Percentiles rank a stretch among this genome's conserved stretches.
phyloP scores from a whole-genome alignment of 2,888 invertebrate genomes.

The Apamea monoglypha region DNA sequence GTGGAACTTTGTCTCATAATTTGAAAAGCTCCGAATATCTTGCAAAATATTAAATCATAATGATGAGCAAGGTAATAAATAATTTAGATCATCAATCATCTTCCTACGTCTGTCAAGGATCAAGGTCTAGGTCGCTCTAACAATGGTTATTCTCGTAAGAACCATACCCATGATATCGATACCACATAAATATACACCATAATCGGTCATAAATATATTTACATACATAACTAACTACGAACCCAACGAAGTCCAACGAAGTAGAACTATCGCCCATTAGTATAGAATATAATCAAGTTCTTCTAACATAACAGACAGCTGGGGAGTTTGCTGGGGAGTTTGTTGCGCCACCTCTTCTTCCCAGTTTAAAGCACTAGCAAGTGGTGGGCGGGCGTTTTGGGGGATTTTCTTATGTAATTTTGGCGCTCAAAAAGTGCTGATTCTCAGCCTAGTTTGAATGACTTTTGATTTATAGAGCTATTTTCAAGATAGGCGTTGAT shows the following conservation, averaged over 20 bases:
- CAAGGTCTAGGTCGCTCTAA: conserved; percentile 44
- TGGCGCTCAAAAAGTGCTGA: no score
- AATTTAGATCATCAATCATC: conserved; percentile 27
- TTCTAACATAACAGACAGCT: neutral
- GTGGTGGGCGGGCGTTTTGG: neutral
- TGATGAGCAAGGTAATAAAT: neutral
- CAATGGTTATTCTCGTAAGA: conserved; percentile 34
- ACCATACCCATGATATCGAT: conserved; percentile 9
- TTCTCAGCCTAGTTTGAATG: no score
- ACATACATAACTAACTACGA: neutral
- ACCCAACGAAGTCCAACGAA: neutral
- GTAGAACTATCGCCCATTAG: neutral
- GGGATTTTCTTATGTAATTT: neutral
- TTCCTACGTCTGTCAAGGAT: conserved; percentile 4
- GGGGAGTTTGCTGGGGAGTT: neutral
- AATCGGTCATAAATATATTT: conserved; percentile 3
- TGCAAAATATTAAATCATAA: neutral
- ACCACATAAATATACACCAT: neutral
- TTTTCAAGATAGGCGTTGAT: neutral
- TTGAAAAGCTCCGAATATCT: neutral
- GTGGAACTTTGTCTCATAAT: neutral
- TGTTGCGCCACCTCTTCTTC: neutral
- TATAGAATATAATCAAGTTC: neutral
- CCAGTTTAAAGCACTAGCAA: neutral
- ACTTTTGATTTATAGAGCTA: no score